phyloP scores from a whole-genome alignment of 2,797 vertebrate genomes.

The Liasis olivaceus region DNA sequence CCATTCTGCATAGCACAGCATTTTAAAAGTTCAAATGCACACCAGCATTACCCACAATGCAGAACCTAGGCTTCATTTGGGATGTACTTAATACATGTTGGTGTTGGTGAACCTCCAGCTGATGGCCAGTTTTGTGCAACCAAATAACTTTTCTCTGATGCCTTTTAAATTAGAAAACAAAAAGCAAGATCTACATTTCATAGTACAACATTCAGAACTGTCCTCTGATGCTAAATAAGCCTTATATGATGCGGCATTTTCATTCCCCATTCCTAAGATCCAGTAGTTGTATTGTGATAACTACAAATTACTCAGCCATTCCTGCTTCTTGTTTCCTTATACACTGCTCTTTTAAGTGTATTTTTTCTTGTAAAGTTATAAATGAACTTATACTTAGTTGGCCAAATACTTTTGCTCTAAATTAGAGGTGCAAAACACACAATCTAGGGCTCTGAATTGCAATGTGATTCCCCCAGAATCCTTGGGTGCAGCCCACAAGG shows the following conservation, averaged over 20 bases:
- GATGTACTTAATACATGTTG: slow-evolving; percentile 67
- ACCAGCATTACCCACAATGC: slow-evolving; percentile 45
- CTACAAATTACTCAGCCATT: neutral
- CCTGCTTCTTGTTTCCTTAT: neutral
- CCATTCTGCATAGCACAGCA: slow-evolving; percentile 25
- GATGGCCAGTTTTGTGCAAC: slow-evolving; percentile 57
- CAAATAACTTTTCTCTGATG: slow-evolving; percentile 49
- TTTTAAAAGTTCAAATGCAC: slow-evolving; percentile 51
- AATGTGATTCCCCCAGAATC: neutral
- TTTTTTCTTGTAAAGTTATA: neutral
- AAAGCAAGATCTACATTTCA: slow-evolving; percentile 40
- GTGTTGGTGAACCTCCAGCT: slow-evolving; percentile 51
- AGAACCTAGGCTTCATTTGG: slow-evolving; percentile 57
- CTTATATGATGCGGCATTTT: slow-evolving; percentile 22
- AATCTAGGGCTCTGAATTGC: neutral
- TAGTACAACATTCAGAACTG: slow-evolving; percentile 51
- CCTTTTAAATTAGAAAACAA: slow-evolving; percentile 4
- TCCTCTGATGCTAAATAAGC: slow-evolving; percentile 46
- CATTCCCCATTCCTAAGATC: neutral
- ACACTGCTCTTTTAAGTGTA: neutral
- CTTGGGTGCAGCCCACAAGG: neutral
- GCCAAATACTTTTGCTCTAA: neutral
- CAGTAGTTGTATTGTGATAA: neutral
- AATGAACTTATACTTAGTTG: neutral
- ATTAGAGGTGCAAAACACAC: neutral